Base-by-base conservation (phyloP, 1,140 invertebrate genomes). In the Campodea augens region DNA sequence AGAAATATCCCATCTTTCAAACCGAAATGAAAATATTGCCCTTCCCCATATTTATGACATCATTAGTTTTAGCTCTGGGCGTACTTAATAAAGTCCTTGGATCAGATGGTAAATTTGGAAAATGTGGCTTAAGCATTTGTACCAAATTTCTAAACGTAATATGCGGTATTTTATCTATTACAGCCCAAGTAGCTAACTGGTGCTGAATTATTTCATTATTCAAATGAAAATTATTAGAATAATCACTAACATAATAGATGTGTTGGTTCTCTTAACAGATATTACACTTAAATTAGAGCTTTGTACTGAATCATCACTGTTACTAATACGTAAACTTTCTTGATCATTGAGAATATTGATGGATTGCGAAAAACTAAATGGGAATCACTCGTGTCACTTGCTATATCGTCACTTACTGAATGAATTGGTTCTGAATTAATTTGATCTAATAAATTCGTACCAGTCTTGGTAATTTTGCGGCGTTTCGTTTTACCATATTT, bases 21-120 rank as follows among this genome's bases (percentile, higher is more conserved):
- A 5, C 43, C 46, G 38, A 48, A 45, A 38, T 48, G 29, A 36
- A 38, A 20, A 45, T 32, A 48, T 4, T 38, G 13, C 4, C 41
- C 41, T 2, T 36, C 32, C 13, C 21, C n/a, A n/a, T n/a, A n/a
- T n/a, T n/a, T n/a, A n/a, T n/a, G n/a, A n/a, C 4, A 18, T 19
- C 22, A 19, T 21, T 25, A 38, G 4, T 3, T 10, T 36, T 22
- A 3, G 18, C 2, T 19, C 13, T 15, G 2, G 43, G 46, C 2
- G 41, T 48, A 24, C 44, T 44, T 37, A 44, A 38, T 4, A 45
- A 22, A 3, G 46, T 48, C 25, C 46, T 48, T 21, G 46, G 15
- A 38, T 45, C 46, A 3, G 15, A 23, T 2, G 46, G 46, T 1
- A 48, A 21, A 2, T 39, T 13, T 37, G 1, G 2, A n/a, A 36